Conservation (phyloP, 2,113 vertebrate species). For the Carassius carassius region DNA sequence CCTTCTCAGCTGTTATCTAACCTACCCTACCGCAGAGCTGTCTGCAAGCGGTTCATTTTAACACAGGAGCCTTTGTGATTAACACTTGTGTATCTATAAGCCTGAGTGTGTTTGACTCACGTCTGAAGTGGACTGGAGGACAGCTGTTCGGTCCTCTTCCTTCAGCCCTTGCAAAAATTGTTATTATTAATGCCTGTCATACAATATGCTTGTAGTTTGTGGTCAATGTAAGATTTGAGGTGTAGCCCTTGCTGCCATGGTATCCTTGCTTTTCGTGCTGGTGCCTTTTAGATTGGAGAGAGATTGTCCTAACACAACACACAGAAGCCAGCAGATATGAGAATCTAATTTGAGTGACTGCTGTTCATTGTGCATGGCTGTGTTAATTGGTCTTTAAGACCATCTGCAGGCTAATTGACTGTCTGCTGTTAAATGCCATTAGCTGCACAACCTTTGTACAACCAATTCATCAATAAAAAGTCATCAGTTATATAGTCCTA, state of each 20-base stretch:
- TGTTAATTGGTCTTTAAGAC: conserved; percentile 52
- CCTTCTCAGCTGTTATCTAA: neutral
- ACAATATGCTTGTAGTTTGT: neutral
- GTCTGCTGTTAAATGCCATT: conserved; percentile 72
- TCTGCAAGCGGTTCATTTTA: neutral
- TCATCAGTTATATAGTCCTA: conserved; percentile 47
- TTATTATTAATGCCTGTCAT: conserved; percentile 22
- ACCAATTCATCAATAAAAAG: conserved; percentile 47
- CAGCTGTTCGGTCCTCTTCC: neutral
- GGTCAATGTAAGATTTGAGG: neutral
- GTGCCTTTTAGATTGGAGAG: neutral
- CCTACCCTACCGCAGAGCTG: neutral
- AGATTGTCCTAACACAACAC: neutral
- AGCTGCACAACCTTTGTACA: conserved; percentile 45
- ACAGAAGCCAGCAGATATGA: neutral
- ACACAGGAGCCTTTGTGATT: neutral
- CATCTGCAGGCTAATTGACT: conserved; percentile 67
- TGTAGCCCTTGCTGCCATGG: conserved; percentile 1
- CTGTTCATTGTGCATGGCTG: conserved; percentile 5
- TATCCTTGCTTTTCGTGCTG: conserved; percentile 1
- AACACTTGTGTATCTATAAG: neutral
- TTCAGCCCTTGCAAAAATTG: neutral
- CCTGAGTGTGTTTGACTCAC: neutral
- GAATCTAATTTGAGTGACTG: conserved; percentile 16
- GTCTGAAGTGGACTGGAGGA: conserved; percentile 9